A percentile compares a stretch with the other conserved stretches of the same genome.
These are phyloP conservation scores for Brachionus paranguensis DNA, from an alignment of 1,140 invertebrate genomes.

Conservation along the genomic window DNA sequence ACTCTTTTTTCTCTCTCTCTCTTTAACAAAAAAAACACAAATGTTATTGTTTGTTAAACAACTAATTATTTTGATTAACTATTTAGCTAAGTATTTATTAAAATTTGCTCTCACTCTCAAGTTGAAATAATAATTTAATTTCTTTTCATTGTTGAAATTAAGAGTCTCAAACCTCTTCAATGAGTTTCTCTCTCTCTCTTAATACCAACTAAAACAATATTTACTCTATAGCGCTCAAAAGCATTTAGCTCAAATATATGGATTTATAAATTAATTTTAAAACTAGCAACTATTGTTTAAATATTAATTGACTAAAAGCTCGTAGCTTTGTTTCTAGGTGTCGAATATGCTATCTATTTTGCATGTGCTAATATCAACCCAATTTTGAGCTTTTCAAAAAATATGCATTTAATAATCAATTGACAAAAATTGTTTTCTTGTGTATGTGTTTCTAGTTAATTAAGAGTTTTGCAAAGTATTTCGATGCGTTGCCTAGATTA, in stretches of 20 bases:
- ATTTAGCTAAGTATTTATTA: constrained; percentile 21
- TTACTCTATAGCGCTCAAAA: not conserved
- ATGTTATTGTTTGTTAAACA: constrained; percentile 30
- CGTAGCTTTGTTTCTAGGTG: not conserved
- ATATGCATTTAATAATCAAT: not conserved
- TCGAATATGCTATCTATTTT: not conserved
- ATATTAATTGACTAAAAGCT: constrained; percentile 16
- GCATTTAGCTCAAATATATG: not conserved
- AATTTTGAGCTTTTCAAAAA: not conserved
- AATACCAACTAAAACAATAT: constrained; percentile 17
- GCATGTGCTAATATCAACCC: not conserved
- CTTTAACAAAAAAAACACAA: constrained; percentile 3
- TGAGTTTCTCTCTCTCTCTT: not conserved
- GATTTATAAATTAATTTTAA: constrained; percentile 30
- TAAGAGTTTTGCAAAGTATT: not conserved
- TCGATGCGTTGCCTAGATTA: not conserved
- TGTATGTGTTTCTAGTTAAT: constrained; percentile 12
- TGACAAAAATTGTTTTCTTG: not conserved
- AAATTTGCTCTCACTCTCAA: not conserved
- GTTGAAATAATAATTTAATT: constrained; percentile 30
- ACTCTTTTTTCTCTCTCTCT: not conserved
- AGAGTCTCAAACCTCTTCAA: constrained; percentile 9
- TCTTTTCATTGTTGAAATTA: not conserved
- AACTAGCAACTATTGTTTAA: not conserved
- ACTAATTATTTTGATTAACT: constrained; percentile 35